phyloP scores from a whole-genome alignment of 1,140 invertebrate species.

The Tetranychus urticae region DNA sequence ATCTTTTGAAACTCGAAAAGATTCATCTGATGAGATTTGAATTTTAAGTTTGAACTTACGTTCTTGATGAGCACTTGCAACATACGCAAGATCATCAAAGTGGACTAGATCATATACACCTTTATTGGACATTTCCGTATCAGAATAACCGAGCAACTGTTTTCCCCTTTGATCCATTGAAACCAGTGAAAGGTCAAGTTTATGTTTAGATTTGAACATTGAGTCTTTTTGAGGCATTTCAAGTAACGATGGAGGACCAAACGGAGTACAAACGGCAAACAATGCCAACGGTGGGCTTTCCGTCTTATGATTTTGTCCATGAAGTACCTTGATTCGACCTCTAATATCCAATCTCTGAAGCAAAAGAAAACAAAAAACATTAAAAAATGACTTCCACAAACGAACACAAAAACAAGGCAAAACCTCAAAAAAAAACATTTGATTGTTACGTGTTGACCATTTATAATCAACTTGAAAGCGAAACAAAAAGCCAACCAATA shows the following conservation, averaged over 20 bases:
- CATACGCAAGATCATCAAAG: conserved; percentile 85
- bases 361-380: not conserved
- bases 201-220: conserved; percentile 98
- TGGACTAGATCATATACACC: conserved; percentile 91
- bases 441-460: no score
- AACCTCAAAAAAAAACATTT: no score
- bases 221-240: conserved; percentile 36
- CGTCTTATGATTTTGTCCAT: conserved; percentile 72
- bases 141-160: conserved; percentile 74
- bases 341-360: conserved; percentile 86
- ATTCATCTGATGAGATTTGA: not conserved
- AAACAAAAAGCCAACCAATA: no score
- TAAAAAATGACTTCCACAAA: no score
- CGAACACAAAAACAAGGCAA: no score
- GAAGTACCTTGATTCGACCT: conserved; percentile 78
- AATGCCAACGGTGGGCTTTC: conserved; percentile 77
- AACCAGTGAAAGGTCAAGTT: conserved; percentile 75
- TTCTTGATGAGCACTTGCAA: conserved; percentile 96
- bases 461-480: no score
- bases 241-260: conserved; percentile 47
- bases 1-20: not conserved
- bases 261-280: conserved; percentile 91
- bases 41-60: conserved; percentile 37
- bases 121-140: conserved; percentile 66
- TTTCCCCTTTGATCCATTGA: conserved; percentile 95